A percentile compares a stretch with the other conserved stretches of the same genome.
Conservation (phyloP, 2,113 vertebrate species). For the Ochotona princeps region DNA sequence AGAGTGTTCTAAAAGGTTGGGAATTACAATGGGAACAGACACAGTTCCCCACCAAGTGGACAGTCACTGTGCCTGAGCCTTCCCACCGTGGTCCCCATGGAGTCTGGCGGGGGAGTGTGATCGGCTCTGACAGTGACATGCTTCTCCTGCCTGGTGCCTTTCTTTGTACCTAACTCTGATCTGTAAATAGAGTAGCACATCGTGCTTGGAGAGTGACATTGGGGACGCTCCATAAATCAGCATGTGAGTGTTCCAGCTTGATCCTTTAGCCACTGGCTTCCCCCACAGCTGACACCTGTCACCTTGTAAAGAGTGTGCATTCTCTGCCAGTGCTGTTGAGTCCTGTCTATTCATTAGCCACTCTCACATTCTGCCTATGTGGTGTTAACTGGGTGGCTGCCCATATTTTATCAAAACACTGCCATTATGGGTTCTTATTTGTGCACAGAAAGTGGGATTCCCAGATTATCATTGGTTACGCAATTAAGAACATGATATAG, state of each 20-base stretch:
- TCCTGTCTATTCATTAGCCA: neutral
- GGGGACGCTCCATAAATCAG: slow-evolving; percentile 69
- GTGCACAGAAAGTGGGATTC: slow-evolving; percentile 44
- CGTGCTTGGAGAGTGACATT: slow-evolving; percentile 49
- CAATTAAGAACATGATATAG: neutral
- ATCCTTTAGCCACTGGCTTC: slow-evolving; percentile 62
- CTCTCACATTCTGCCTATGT: slow-evolving; percentile 12
- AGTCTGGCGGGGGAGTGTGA: neutral
- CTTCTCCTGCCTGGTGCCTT: slow-evolving; percentile 62
- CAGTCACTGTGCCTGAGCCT: neutral
- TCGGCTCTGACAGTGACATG: slow-evolving; percentile 32
- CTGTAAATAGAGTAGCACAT: slow-evolving; percentile 59
- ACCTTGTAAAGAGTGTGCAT: slow-evolving; percentile 52
- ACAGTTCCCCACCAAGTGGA: neutral
- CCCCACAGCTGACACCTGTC: slow-evolving; percentile 60
- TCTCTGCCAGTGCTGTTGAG: slow-evolving; percentile 49
- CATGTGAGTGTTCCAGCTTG: slow-evolving; percentile 56
- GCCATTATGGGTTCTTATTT: slow-evolving; percentile 52
- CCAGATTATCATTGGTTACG: slow-evolving; percentile 5
- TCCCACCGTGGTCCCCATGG: neutral
- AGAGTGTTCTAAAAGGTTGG: slow-evolving; percentile 39
- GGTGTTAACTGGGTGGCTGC: slow-evolving; percentile 34
- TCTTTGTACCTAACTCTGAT: slow-evolving; percentile 57
- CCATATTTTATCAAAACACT: slow-evolving; percentile 59
- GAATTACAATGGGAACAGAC: slow-evolving; percentile 8